Percentiles rank a stretch among this genome's conserved stretches.
phyloP scores from a whole-genome alignment of 2,797 vertebrate genomes.

The Artibeus lituratus region DNA sequence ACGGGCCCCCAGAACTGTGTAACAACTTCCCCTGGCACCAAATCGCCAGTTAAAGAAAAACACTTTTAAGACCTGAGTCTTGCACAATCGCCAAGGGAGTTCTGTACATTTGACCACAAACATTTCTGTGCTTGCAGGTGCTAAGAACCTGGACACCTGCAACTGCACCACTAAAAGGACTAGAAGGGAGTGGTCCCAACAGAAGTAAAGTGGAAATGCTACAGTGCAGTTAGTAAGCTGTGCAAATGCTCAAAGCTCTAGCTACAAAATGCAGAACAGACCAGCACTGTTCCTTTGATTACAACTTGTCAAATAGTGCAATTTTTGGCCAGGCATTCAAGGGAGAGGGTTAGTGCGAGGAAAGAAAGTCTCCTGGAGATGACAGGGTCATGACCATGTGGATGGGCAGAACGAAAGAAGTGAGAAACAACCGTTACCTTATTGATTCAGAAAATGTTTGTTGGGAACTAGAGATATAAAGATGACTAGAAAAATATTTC shows the following conservation, averaged over 20 bases:
- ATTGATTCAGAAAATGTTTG: background rate
- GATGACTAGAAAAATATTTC: background rate
- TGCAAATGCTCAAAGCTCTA: background rate
- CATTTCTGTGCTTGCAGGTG: background rate
- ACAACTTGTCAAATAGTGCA: background rate
- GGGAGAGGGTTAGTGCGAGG: background rate
- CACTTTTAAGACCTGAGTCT: background rate
- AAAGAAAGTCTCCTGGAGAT: background rate
- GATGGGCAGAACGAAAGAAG: background rate
- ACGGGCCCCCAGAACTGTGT: background rate
- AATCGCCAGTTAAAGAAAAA: constrained; percentile 7
- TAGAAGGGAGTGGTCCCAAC: background rate
- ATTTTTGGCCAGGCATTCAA: background rate
- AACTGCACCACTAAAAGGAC: background rate
- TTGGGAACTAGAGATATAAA: background rate
- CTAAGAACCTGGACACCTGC: background rate
- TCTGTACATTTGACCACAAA: background rate
- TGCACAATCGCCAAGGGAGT: background rate
- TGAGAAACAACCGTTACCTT: background rate
- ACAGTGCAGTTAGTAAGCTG: background rate
- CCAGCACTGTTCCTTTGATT: background rate
- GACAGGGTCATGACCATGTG: background rate
- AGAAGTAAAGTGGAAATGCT: background rate
- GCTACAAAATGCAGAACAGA: background rate
- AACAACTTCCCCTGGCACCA: background rate